A percentile compares a stretch with the other conserved stretches of the same genome.
These are phyloP conservation scores for Chiloscyllium plagiosum DNA, from an alignment of 2,113 vertebrate genomes.

Conservation along the genomic window DNA sequence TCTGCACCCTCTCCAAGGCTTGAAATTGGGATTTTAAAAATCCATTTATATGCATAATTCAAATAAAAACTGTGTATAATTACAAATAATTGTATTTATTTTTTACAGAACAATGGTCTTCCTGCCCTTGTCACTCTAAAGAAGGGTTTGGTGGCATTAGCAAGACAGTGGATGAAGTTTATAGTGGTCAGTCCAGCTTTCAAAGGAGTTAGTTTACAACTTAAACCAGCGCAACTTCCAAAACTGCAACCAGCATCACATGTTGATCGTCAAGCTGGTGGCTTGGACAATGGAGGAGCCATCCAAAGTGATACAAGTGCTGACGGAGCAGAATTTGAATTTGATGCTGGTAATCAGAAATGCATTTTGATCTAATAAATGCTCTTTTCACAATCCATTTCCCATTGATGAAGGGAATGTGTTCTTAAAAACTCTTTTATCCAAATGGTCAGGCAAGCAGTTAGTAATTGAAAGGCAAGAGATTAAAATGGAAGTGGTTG, in stretches of 20 bases:
- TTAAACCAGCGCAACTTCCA: slow-evolving; percentile 68
- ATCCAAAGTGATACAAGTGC: slow-evolving; percentile 95
- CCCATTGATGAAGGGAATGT: background rate
- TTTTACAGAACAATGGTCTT: slow-evolving; percentile 80
- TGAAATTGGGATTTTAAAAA: background rate
- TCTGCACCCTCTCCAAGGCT: background rate
- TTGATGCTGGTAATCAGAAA: slow-evolving; percentile 78
- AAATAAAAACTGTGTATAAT: background rate
- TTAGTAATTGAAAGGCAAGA: background rate
- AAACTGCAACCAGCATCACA: slow-evolving; percentile 63
- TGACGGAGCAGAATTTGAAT: slow-evolving; percentile 94
- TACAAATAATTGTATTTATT: background rate
- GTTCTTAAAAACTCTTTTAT: background rate
- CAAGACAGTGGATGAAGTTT: slow-evolving; percentile 98
- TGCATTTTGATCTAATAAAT: background rate
- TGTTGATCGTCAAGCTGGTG: slow-evolving; percentile 60
- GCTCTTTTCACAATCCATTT: background rate
- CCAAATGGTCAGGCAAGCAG: background rate
- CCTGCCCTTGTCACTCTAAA: slow-evolving; percentile 93
- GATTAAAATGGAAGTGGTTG: background rate
- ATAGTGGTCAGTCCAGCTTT: slow-evolving; percentile 96
- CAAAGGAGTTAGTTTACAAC: slow-evolving; percentile 82
- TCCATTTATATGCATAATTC: background rate
- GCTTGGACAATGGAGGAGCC: slow-evolving; percentile 73
- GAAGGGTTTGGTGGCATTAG: slow-evolving; percentile 90